A percentile compares a stretch with the other conserved stretches of the same genome.
phyloP scores from a whole-genome alignment of 2,888 invertebrate genomes.

The Limnephilus lunatus region DNA sequence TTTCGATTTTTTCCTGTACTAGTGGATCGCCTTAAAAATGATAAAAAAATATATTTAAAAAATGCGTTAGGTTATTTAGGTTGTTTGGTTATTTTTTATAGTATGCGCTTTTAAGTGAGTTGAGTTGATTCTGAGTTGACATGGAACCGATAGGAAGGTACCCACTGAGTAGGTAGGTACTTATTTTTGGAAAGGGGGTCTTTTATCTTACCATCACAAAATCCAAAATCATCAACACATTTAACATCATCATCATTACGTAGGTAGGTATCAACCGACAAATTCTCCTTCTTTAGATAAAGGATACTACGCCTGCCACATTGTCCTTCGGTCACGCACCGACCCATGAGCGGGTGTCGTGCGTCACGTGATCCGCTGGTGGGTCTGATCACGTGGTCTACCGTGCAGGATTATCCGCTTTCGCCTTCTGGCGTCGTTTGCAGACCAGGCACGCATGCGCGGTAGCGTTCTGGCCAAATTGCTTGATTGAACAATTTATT shows the following conservation, averaged over 20 bases:
- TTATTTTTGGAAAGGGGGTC: no score
- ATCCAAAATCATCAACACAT: background rate
- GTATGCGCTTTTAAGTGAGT: no score
- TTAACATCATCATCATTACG: background rate
- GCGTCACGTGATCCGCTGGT: conserved; percentile 25
- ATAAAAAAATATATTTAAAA: no score
- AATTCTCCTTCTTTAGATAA: background rate
- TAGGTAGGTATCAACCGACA: background rate
- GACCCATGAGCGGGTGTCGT: background rate
- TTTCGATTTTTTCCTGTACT: no score
- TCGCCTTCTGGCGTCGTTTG: conserved; percentile 19
- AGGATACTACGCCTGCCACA: conserved; percentile 29
- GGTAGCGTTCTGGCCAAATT: background rate
- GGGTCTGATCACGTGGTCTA: conserved; percentile 14
- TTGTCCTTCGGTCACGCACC: conserved; percentile 54
- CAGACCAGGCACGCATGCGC: conserved; percentile 36
- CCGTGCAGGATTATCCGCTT: background rate
- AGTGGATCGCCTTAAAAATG: no score
- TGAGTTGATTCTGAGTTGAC: no score
- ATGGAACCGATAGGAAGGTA: no score
- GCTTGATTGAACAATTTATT: background rate
- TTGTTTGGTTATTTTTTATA: no score
- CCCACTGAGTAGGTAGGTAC: no score
- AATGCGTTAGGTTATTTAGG: no score
- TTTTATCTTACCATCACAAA: background rate